Evolutionary conservation across 2,888 invertebrate genomes (phyloP).

Genomic region (Lasioglossum figueresi): DNA sequence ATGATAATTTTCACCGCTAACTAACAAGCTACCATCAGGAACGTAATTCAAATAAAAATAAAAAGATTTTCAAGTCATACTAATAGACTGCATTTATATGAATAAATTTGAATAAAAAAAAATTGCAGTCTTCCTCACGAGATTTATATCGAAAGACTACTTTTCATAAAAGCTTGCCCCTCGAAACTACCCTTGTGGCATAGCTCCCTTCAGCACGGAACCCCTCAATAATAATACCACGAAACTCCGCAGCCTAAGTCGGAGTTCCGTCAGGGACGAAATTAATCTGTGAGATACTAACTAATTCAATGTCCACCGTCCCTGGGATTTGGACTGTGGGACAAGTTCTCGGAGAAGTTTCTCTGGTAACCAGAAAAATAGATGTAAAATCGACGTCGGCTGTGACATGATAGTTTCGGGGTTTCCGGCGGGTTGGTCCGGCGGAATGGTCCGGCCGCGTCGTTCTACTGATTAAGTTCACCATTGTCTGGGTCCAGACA

Average conservation of each 20-base stretch:
- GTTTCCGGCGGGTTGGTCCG: background rate
- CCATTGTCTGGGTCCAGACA: background rate
- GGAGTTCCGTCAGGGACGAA: background rate
- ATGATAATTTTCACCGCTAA: too few relatives aligned
- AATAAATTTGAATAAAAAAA: background rate
- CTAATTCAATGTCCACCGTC: background rate
- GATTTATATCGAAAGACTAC: background rate
- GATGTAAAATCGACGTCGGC: background rate
- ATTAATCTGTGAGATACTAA: background rate
- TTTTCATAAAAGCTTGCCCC: background rate
- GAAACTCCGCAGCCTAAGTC: background rate
- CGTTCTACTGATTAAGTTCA: background rate
- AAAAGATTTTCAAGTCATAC: too few relatives aligned
- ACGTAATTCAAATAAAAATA: too few relatives aligned
- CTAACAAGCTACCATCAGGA: too few relatives aligned
- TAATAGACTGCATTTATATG: background rate
- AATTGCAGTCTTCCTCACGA: background rate
- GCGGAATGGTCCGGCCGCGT: accelerated
- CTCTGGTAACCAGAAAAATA: background rate
- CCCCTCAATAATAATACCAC: background rate
- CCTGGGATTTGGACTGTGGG: background rate
- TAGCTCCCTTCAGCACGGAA: background rate
- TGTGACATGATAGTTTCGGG: background rate
- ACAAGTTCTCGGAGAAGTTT: background rate
- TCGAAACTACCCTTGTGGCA: background rate